Conservation (phyloP, 2,113 vertebrate species). For the human (Homo sapiens) region GRCh38 chr21:21800001-21800500, state of each 20-base stretch:
- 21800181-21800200: not conserved
- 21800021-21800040: not conserved
- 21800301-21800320: fast-evolving
- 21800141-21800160: not conserved
- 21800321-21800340: not conserved
- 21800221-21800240: not conserved
- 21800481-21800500: not conserved
- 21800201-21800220: not conserved
- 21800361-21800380: not conserved
- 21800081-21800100: not conserved
- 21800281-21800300: fast-evolving
- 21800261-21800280: fast-evolving
- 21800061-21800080: not conserved
- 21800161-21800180: not conserved
- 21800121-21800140: not conserved
- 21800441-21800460: not conserved
- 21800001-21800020: not conserved
- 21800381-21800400: not conserved
- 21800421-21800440: not conserved
- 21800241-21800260: not conserved
- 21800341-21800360: not conserved
- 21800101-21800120: not conserved
- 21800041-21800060: not conserved
- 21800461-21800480: not conserved
- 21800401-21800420: not conserved